Percentiles rank a stretch among this genome's conserved stretches.
Conservation (phyloP, 37 sponge, comb jelly and placozoan species). For the Haliclona indistincta region DNA sequence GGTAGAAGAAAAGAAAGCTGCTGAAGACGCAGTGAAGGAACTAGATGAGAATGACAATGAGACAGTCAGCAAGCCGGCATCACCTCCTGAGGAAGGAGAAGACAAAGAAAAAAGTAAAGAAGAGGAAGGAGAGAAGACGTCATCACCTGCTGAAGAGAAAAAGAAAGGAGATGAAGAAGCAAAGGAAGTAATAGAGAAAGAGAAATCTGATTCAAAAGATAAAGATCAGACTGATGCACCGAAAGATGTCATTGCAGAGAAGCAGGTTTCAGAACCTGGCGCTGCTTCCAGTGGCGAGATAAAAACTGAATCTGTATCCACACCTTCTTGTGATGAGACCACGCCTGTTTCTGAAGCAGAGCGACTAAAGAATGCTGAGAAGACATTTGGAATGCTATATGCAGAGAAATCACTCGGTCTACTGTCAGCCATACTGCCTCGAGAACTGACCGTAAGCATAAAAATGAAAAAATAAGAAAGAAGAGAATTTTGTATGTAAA, state of each 20-base stretch:
- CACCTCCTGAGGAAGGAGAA: neutral
- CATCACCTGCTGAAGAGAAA: neutral
- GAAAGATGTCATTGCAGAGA: neutral
- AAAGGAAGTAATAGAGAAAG: neutral
- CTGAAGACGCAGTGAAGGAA: neutral
- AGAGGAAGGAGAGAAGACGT: neutral
- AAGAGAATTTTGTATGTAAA: neutral
- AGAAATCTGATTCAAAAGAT: neutral
- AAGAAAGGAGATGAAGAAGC: neutral
- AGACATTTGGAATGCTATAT: conserved; percentile 18
- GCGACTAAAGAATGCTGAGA: conserved; percentile 18
- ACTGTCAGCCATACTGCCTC: conserved; percentile 50
- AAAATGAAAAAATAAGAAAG: too few species aligned
- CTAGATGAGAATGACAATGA: neutral
- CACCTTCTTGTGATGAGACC: conserved; percentile 4
- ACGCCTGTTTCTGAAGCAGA: neutral
- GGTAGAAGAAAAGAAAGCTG: conserved; percentile 2
- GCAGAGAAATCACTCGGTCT: conserved; percentile 41
- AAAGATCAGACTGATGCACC: neutral
- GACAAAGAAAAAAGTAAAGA: neutral
- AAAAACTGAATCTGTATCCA: neutral
- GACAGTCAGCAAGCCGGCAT: neutral
- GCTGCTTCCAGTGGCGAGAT: neutral
- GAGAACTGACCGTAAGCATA: conserved; percentile 34
- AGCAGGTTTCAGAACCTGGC: neutral